Evolutionary conservation across 2,888 invertebrate species (phyloP).

Genomic region (Chaetogeoica ovagalla): DNA sequence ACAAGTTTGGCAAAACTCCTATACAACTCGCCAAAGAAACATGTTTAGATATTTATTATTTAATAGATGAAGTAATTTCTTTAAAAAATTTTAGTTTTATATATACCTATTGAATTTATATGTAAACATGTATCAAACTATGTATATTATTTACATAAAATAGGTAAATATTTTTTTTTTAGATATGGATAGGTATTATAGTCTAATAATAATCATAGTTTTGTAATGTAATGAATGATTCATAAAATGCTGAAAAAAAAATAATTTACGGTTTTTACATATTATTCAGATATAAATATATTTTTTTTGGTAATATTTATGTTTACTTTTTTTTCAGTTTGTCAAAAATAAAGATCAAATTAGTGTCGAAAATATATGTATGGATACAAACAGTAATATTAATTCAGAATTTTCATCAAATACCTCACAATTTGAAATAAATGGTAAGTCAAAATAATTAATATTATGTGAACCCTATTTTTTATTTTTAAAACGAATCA

Average conservation of each 20-base stretch:
- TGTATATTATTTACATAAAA: too few relatives aligned
- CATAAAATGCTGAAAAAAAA: neutral
- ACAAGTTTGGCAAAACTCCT: constrained; percentile 76
- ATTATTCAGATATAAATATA: neutral
- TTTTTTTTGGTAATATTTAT: neutral
- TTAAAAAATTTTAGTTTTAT: neutral
- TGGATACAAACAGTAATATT: neutral
- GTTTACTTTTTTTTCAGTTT: constrained; percentile 21
- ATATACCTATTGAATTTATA: too few relatives aligned
- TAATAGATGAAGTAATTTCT: constrained; percentile 34
- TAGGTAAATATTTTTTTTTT: too few relatives aligned
- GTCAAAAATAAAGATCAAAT: constrained; percentile 18
- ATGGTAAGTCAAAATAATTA: constrained; percentile 7
- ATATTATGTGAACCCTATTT: neutral
- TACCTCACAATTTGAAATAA: neutral
- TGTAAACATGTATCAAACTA: too few relatives aligned
- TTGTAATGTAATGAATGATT: too few relatives aligned
- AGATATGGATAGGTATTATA: too few relatives aligned
- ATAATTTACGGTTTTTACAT: neutral
- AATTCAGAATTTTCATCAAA: neutral
- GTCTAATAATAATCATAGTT: too few relatives aligned
- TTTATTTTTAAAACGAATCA: neutral
- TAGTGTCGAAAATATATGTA: neutral
- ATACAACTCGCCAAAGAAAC: constrained; percentile 65
- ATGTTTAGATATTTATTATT: constrained; percentile 17